Conservation (phyloP, 2,113 vertebrate genomes). For the Desmodus rotundus region DNA sequence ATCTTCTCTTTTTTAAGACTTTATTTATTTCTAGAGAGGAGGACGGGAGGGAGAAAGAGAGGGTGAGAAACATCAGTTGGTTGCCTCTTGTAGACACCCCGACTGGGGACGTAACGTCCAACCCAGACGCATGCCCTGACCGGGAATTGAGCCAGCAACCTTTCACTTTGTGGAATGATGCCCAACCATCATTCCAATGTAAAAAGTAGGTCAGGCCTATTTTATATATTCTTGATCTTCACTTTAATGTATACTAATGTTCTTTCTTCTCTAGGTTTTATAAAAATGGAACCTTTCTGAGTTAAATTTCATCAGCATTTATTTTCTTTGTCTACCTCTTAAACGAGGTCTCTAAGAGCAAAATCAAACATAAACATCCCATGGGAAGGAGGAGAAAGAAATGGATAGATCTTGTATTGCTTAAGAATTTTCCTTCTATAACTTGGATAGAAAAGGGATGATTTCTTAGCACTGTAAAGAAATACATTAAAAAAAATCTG, state of each 20-base stretch:
- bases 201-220: no score
- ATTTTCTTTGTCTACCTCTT: not conserved
- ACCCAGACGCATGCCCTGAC: no score
- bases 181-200: no score
- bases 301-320: slow-evolving; percentile 32
- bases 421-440: not conserved
- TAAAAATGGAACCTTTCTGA: slow-evolving; percentile 3
- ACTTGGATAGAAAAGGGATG: slow-evolving; percentile 1
- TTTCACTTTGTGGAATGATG: no score
- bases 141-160: no score
- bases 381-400: not conserved
- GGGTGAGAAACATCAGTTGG: no score
- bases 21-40: no score
- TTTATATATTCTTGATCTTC: not conserved
- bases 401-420: not conserved
- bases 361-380: not conserved
- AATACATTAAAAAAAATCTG: not conserved
- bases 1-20: not conserved
- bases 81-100: no score
- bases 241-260: not conserved
- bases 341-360: not conserved
- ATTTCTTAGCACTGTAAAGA: slow-evolving; percentile 39
- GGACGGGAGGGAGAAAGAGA: no score
- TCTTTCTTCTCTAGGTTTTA: not conserved
- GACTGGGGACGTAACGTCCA: no score